Evolutionary conservation across 2,888 invertebrate species (phyloP), one percentile per base, ranked within the genome.

Genomic region (Ophion ventricosus): DNA sequence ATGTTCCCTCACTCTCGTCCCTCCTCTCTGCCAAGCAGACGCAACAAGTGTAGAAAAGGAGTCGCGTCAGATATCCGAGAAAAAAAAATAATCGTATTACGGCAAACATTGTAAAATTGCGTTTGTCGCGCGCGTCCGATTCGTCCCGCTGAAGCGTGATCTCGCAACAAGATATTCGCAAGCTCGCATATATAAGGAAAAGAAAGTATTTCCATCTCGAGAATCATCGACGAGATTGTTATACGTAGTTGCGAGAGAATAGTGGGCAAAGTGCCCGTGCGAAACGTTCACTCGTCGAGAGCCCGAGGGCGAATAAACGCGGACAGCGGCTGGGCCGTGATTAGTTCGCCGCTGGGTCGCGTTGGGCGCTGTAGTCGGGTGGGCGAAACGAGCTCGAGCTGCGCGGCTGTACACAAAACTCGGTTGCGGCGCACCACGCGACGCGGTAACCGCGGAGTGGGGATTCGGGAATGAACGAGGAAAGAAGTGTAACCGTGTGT

Each of bases 391-490:
- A 8, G 7, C 23, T 0, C 43, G 25, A 23, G 8, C 17, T 8
- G 49, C 49, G 49, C 49, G 49, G 14, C 49, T n/a, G 49, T 4
- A 2, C 14, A 1, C 17, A 11, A 17, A 49, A 11, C 49, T 1
- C 49, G 49, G 17, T 17, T 14, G 17, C 14, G 49, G 79, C 79
- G 79, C 79, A 79, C 79, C 79, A 79, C 79, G 77, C 56, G 78
- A 29, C 70, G 40, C 7, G 40, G 10, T 40, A n/a, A 40, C 49
- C 49, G 7, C 10, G 35, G 70, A 56, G 63, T 63, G 63, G 70
- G 63, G n/a, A n/a, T n/a, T n/a, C n/a, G n/a, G 63, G 40, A n/a
- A n/a, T n/a, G n/a, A 54, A 61, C 7, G 61, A 70, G 70, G 23
- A 54, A 79, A 63, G 63, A 35, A 66, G 57, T 40, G 57, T 76